Percentiles rank a stretch among this genome's conserved stretches.
Evolutionary conservation across 2,797 vertebrate genomes (phyloP).

Genomic region (Podargus strigoides): DNA sequence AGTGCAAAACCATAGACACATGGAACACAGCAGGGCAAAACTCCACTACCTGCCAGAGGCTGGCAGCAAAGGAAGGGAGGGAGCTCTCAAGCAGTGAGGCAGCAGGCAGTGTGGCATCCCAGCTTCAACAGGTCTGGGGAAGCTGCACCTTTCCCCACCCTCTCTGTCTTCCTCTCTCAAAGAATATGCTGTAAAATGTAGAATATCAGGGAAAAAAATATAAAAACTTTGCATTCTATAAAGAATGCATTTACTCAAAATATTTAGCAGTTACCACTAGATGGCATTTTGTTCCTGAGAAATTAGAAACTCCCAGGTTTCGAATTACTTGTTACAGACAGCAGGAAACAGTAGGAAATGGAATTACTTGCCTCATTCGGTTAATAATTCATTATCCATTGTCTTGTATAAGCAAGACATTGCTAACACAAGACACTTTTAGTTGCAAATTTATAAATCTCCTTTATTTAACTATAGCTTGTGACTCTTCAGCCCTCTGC

Average conservation of each 20-base stretch:
- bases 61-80: neutral
- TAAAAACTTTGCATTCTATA: neutral
- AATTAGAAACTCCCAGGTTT: neutral
- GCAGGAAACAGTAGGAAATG: neutral
- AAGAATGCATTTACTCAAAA: neutral
- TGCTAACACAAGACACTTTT: neutral
- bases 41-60: neutral
- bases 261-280: slow-evolving; percentile 52
- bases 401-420: neutral
- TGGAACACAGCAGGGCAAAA: neutral
- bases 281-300: slow-evolving; percentile 59
- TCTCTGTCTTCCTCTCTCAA: neutral
- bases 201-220: neutral
- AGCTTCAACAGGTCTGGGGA: accelerated
- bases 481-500: neutral
- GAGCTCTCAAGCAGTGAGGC: neutral
- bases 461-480: neutral
- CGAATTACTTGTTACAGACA: neutral
- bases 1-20: neutral
- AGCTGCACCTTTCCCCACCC: neutral
- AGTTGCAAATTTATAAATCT: neutral
- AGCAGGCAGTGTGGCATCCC: accelerated
- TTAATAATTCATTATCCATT: slow-evolving; percentile 40
- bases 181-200: neutral
- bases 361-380: neutral